Evolutionary conservation across 1,140 invertebrate genomes (phyloP).

Genomic region (Brachionus plicatilis): DNA sequence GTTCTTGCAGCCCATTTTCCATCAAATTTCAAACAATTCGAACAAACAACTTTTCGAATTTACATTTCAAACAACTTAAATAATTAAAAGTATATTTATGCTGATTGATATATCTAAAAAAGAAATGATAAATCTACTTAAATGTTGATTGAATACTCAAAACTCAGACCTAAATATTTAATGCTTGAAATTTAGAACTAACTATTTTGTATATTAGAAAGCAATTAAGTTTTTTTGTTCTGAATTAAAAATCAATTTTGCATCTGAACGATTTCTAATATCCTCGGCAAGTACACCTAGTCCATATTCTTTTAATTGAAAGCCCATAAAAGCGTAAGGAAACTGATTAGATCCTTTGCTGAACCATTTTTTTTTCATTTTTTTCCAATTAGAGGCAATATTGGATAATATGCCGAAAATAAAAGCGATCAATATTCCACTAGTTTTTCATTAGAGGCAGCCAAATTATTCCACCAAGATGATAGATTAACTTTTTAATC

Average conservation of each 20-base stretch:
- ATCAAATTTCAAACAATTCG: constrained; percentile 1
- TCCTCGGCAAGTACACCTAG: background rate
- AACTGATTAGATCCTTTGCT: background rate
- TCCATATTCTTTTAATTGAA: background rate
- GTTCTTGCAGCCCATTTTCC: background rate
- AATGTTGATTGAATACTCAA: constrained; percentile 13
- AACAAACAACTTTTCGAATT: constrained; percentile 3
- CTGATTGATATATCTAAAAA: constrained; percentile 4
- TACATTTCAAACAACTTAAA: constrained; percentile 20
- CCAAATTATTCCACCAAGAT: background rate
- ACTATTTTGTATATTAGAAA: constrained; percentile 24
- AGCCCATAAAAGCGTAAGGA: background rate
- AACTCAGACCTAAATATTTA: background rate
- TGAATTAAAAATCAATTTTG: constrained; percentile 28
- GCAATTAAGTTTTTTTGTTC: background rate
- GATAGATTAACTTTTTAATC: constrained; percentile 18
- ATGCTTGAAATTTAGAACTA: background rate
- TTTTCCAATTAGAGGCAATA: background rate
- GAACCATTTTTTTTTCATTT: background rate
- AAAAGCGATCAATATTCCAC: background rate
- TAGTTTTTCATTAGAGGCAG: background rate
- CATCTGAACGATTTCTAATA: background rate
- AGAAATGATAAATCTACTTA: background rate
- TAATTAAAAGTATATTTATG: constrained; percentile 32
- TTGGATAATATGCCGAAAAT: constrained; percentile 7